Conservation (phyloP, 2,113 vertebrate genomes). For the Eonycteris spelaea region DNA sequence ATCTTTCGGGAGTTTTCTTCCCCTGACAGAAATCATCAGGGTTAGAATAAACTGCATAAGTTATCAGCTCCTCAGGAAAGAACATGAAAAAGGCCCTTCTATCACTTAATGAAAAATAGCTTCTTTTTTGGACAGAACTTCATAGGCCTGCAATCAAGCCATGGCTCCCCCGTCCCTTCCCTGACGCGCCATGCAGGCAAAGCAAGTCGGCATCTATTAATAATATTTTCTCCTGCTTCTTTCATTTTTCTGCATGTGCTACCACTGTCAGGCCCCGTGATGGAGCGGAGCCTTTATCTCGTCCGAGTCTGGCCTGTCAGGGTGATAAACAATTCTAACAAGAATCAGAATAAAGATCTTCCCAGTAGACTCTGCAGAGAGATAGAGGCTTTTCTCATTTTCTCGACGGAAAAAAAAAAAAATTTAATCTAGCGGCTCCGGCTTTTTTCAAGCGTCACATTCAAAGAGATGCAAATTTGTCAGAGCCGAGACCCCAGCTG, state of each 20-base stretch:
- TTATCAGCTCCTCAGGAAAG: conserved; percentile 99
- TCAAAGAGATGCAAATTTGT: conserved; percentile 99
- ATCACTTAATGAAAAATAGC: conserved; percentile 99
- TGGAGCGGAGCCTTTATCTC: conserved; percentile 99
- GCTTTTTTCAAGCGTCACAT: conserved; percentile 93
- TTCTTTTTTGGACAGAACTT: conserved; percentile 99
- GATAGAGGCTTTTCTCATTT: conserved; percentile 99
- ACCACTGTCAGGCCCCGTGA: conserved; percentile 98
- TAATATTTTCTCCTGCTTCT: conserved; percentile 99
- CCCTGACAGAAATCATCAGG: conserved; percentile 98
- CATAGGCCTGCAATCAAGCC: conserved; percentile 99
- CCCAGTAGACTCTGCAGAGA: conserved; percentile 96
- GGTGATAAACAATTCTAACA: conserved; percentile 99
- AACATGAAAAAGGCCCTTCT: conserved; percentile 96
- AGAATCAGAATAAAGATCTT: conserved; percentile 99
- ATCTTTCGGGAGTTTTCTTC: conserved; percentile 89
- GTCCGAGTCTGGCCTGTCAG: conserved; percentile 99
- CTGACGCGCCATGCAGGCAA: conserved; percentile 99
- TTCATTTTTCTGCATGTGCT: conserved; percentile 99
- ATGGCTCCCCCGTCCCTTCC: conserved; percentile 87
- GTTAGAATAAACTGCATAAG: conserved; percentile 99
- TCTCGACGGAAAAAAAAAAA: conserved; percentile 94
- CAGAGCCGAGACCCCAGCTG: conserved; percentile 92
- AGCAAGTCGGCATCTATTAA: conserved; percentile 99
- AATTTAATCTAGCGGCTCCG: conserved; percentile 97